These are phyloP conservation scores for Poicephalus gulielmi DNA, from an alignment of 2,113 vertebrate genomes.

Conservation along the genomic window DNA sequence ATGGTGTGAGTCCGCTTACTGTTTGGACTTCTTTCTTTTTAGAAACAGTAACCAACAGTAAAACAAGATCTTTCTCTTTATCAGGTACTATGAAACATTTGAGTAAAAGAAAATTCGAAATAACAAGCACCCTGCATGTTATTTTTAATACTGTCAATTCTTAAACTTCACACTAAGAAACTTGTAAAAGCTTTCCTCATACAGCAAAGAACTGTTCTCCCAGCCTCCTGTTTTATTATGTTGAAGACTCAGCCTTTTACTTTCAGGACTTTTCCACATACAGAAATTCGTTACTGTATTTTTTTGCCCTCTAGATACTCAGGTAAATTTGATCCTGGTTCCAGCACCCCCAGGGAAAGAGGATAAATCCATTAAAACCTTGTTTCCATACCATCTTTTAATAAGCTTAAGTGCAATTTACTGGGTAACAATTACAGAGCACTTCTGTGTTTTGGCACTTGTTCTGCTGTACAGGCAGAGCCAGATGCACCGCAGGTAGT, in stretches of 20 bases:
- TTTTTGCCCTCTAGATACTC: background rate
- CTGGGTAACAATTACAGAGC: background rate
- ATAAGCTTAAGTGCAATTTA: background rate
- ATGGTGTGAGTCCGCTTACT: background rate
- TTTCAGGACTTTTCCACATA: background rate
- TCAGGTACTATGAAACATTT: background rate
- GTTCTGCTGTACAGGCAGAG: background rate
- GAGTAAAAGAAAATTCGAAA: background rate
- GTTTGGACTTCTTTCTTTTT: background rate
- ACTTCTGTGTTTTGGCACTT: background rate
- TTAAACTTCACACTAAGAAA: background rate
- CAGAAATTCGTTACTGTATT: background rate
- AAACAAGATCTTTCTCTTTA: background rate
- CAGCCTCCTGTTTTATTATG: background rate
- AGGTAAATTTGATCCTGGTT: background rate
- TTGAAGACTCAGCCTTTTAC: background rate
- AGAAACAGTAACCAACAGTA: background rate
- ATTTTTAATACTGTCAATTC: background rate
- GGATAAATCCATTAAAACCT: constrained; percentile 2
- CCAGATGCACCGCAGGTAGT: background rate
- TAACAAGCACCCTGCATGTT: background rate
- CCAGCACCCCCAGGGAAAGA: background rate
- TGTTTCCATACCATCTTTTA: background rate
- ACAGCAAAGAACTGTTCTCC: background rate
- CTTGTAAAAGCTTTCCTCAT: background rate